Base-by-base conservation (phyloP, 2,113 vertebrate genomes). In the Aspidoscelis tigris region DNA sequence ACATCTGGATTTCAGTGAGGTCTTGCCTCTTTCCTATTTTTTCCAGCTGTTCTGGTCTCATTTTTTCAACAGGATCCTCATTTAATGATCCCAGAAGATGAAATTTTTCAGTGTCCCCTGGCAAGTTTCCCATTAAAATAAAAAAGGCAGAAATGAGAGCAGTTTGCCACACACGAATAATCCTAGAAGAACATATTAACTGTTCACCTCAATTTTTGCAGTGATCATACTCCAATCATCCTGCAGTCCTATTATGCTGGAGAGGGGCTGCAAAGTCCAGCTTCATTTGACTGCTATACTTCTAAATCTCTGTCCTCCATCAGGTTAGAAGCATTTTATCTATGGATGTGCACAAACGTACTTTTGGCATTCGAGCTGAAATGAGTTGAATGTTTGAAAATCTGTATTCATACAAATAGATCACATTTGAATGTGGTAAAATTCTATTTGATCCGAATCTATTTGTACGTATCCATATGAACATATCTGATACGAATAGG, bases 1-100 rank as follows among this genome's bases (percentile, higher is more conserved):
- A 10, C 71, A 82, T 82, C 81, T 82, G 81, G 81, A 75, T 75
- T 82, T 82, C 58, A 65, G 41, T 24, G 58, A 47, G 55, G 71
- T 21, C 58, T 64, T 82, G 55, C 80, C 69, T 64, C 55, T 47
- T 75, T 47, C 58, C 81, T 75, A 75, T 82, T 82, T 75, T 66
- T 75, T 66, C 71, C 81, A 75, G 58, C 71, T 82, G 81, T 65
- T 75, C 43, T 50, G 43, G 43, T 24, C 65, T 68, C n/a, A 24
- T 50, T 75, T 24, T 75, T 82, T 82, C 33, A 75, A n/a, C 58
- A 66, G 24, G 71, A 47, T 74, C 24, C 71, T 61, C 55, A 11
- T 82, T 65, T 74, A 65, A n/a, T 41, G 65, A 69, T 10, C 78
- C 47, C 66, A 80, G 78, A 74, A 75, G 81, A 21, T 22, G 58